phyloP scores from a whole-genome alignment of 2,797 vertebrate species.

The Lacerta agilis region DNA sequence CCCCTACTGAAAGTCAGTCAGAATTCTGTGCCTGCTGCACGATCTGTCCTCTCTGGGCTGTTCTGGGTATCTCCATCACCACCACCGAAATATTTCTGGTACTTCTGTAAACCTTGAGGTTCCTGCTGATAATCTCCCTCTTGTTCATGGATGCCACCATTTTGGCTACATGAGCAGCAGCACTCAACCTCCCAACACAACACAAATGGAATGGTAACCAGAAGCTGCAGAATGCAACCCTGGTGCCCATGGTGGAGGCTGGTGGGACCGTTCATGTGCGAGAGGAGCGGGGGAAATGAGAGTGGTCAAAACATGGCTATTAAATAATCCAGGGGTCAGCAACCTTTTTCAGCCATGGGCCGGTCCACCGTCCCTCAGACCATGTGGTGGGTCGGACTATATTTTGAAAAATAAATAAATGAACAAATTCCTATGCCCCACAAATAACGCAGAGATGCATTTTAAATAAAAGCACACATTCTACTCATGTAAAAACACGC shows the following conservation, averaged over 20 bases:
- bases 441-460: too few species aligned
- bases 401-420: too few species aligned
- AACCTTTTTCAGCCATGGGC: too few species aligned
- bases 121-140: background rate
- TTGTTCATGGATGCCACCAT: background rate
- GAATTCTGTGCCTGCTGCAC: background rate
- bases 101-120: background rate
- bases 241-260: background rate
- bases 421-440: too few species aligned
- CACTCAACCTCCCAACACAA: background rate
- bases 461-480: too few species aligned
- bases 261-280: fast-evolving
- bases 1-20: background rate
- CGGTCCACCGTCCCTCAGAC: too few species aligned
- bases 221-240: background rate
- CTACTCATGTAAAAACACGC: too few species aligned
- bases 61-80: background rate
- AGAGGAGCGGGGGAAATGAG: background rate
- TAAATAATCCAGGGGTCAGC: too few species aligned
- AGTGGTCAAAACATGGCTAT: background rate
- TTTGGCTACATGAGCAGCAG: background rate
- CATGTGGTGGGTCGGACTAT: too few species aligned
- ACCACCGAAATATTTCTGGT: background rate
- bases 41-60: background rate
- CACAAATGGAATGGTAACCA: background rate